Evolutionary conservation across 2,888 invertebrate genomes (phyloP).

Genomic region (Drosophila siamana): DNA sequence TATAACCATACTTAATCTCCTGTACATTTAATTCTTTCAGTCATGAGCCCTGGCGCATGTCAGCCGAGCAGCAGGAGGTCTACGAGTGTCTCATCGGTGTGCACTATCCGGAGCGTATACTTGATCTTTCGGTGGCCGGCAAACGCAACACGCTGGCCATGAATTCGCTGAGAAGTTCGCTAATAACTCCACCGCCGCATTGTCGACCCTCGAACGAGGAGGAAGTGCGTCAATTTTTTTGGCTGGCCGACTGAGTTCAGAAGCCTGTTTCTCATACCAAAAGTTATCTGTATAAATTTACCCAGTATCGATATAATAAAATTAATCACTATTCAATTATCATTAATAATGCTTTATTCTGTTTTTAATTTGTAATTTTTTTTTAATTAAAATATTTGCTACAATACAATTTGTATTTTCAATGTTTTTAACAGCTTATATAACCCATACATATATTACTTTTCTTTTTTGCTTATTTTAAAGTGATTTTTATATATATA

Average conservation of each 20-base stretch:
- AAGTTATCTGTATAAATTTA: conserved; percentile 1
- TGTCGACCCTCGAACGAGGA: conserved; percentile 89
- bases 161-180: conserved; percentile 82
- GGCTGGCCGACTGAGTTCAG: conserved; percentile 76
- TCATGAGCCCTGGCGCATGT: conserved; percentile 91
- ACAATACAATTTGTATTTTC: conserved; percentile 77
- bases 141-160: conserved; percentile 87
- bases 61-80: conserved; percentile 88
- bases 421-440: conserved; percentile 75
- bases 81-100: conserved; percentile 89
- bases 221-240: conserved; percentile 87
- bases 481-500: conserved; percentile 63
- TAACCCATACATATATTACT: conserved; percentile 61
- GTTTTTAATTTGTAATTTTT: conserved; percentile 40
- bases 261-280: background rate
- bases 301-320: conserved; percentile 23
- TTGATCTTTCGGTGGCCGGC: conserved; percentile 87
- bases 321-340: conserved; percentile 40
- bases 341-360: conserved; percentile 78
- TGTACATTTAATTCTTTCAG: conserved; percentile 79
- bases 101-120: conserved; percentile 89
- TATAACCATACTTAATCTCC: background rate
- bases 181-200: conserved; percentile 86
- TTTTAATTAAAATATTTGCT: conserved; percentile 78
- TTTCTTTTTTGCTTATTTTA: conserved; percentile 56